Percentiles rank a stretch among this genome's conserved stretches.
Evolutionary conservation across 2,113 vertebrate species (phyloP).

Genomic region (Aleadryas rufinucha): DNA sequence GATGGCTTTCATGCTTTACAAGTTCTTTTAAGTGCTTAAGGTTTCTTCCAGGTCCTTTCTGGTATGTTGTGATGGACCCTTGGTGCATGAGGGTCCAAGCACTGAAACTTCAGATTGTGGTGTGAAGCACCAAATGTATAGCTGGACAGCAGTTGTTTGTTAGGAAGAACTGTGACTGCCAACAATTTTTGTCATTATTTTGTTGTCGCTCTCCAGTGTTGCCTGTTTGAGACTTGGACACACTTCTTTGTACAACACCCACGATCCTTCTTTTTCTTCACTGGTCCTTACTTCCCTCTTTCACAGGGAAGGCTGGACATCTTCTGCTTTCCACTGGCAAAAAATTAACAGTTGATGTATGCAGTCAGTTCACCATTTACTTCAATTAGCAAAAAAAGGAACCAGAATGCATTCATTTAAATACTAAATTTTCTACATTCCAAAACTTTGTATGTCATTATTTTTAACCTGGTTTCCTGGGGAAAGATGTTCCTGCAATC

Average conservation of each 20-base stretch:
- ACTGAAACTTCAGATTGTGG: not conserved
- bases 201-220: not conserved
- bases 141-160: not conserved
- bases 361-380: not conserved
- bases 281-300: not conserved
- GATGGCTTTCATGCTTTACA: not conserved
- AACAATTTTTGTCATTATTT: not conserved
- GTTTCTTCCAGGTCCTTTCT: not conserved
- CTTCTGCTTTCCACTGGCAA: not conserved
- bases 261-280: not conserved
- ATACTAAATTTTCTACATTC: slow-evolving; percentile 3
- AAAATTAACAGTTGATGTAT: not conserved
- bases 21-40: not conserved
- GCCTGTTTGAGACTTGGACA: not conserved
- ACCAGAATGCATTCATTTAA: not conserved
- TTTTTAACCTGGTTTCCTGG: slow-evolving; percentile 49
- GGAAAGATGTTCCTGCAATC: slow-evolving; percentile 24
- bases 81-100: not conserved
- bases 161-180: not conserved
- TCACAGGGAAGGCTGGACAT: not conserved
- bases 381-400: slow-evolving; percentile 10
- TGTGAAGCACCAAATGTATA: not conserved
- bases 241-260: not conserved
- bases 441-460: not conserved
- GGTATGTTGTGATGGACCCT: not conserved